These are phyloP conservation scores for Mesorhabditis spiculigera DNA, from an alignment of 2,888 invertebrate genomes.

Conservation along the genomic window DNA sequence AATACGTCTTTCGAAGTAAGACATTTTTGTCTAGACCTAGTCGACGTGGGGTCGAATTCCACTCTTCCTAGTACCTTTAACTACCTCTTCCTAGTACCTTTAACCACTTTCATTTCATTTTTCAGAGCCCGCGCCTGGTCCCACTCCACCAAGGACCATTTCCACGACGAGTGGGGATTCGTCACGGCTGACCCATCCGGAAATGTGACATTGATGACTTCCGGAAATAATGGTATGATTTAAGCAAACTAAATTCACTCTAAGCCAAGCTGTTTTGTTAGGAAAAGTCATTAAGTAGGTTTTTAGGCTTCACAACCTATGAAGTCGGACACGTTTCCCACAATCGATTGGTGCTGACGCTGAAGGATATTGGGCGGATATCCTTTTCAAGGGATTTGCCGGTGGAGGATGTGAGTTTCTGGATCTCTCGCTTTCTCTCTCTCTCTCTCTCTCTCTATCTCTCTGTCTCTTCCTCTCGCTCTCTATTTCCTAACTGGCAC, in stretches of 20 bases:
- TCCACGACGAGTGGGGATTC: conserved; percentile 59
- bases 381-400: conserved; percentile 58
- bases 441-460: neutral
- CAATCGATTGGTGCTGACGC: conserved; percentile 53
- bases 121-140: conserved; percentile 59
- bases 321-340: conserved; percentile 54
- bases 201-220: conserved; percentile 58
- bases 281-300: conserved; percentile 8
- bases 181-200: conserved; percentile 55
- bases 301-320: conserved; percentile 58
- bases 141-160: conserved; percentile 59
- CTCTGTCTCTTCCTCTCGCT: neutral
- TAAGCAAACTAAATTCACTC: too few relatives aligned
- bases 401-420: conserved; percentile 56
- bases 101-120: conserved; percentile 9
- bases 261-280: too few relatives aligned
- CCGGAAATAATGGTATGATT: conserved; percentile 59
- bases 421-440: too few relatives aligned
- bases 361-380: conserved; percentile 58
- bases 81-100: too few relatives aligned
- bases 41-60: too few relatives aligned
- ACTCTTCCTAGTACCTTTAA: too few relatives aligned
- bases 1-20: too few relatives aligned
- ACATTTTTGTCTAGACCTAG: too few relatives aligned
- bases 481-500: too few relatives aligned